Base-by-base conservation (phyloP, 2,113 vertebrate species). In the Chaenogobius annularis region DNA sequence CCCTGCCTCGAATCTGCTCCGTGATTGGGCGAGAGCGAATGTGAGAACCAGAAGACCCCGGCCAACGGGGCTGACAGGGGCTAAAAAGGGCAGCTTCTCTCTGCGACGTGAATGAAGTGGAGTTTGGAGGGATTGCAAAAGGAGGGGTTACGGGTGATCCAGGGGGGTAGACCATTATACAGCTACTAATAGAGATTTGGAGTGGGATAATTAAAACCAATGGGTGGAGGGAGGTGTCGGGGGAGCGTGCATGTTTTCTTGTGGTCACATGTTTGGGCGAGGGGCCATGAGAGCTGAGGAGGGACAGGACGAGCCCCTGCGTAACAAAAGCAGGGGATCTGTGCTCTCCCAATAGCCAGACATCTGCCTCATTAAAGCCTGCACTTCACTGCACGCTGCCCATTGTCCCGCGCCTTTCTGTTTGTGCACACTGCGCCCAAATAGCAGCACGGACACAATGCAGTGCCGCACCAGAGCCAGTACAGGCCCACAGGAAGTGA, bases 21-120 rank as follows among this genome's bases (percentile, higher is more conserved):
- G 86, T 26, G 83, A 93, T 93, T 92, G 89, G 59, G 80, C 71
- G 31, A 83, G 89, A 81, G 91, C 91, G 90, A 94, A 94, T 95
- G 93, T 95, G 93, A 95, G 94, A 95, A 95, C 92, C 87, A 89
- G 90, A 87, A 94, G 94, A 95, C 95, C 94, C 82, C 82, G 87
- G 92, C 91, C 91, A 88, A 82, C 85, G 22, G 69, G 80, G 87
- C 90, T 94, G 94, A 94, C 94, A 94, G 93, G 83, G 78, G 92
- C 88, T 93, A 91, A 94, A 63, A 91, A 95, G 92, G 90, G 87
- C 90, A 84, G 91, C 90, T 64, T 73, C 89, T 82, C 93, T 93
- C 89, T 72, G 70, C 68, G 62, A 86, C 85, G 81, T 92, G 78
- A 81, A 91, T 82, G 88, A 83, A 77, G 81, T 85, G 86, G 83